Evolutionary conservation across 2,888 invertebrate species (phyloP).

Genomic region (Cantharis nigra): DNA sequence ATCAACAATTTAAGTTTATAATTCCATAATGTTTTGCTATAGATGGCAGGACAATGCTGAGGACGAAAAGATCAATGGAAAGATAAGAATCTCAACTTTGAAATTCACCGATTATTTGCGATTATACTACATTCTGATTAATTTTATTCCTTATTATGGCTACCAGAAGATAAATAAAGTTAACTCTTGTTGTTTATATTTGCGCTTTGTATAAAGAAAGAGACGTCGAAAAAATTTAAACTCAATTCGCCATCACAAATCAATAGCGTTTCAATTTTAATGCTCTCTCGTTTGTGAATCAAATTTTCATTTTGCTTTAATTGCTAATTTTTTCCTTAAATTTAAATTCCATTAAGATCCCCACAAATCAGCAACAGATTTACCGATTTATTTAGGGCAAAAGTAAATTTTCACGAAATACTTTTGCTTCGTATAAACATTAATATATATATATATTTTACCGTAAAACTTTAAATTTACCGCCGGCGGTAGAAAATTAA

Average conservation of each 20-base stretch:
- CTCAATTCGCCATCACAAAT: neutral
- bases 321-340: neutral
- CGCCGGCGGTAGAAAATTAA: too few species aligned
- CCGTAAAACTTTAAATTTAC: too few species aligned
- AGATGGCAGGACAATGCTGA: slow-evolving; percentile 29
- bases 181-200: slow-evolving; percentile 12
- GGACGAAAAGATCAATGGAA: slow-evolving; percentile 27
- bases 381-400: too few species aligned
- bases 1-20: slow-evolving; percentile 29
- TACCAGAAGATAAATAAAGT: slow-evolving; percentile 21
- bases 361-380: too few species aligned
- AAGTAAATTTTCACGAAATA: too few species aligned
- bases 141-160: slow-evolving; percentile 25
- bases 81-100: slow-evolving; percentile 29
- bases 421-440: too few species aligned
- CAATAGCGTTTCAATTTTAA: neutral
- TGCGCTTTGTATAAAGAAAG: neutral
- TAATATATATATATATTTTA: too few species aligned
- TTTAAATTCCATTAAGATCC: neutral
- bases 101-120: slow-evolving; percentile 29
- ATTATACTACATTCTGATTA: slow-evolving; percentile 28
- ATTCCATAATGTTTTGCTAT: slow-evolving; percentile 28
- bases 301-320: neutral
- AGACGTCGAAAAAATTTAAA: neutral
- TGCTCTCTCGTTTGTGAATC: neutral